Percentiles rank a stretch among this genome's conserved stretches.
phyloP scores from a whole-genome alignment of 2,113 vertebrate species.

The Salvelinus alpinus region DNA sequence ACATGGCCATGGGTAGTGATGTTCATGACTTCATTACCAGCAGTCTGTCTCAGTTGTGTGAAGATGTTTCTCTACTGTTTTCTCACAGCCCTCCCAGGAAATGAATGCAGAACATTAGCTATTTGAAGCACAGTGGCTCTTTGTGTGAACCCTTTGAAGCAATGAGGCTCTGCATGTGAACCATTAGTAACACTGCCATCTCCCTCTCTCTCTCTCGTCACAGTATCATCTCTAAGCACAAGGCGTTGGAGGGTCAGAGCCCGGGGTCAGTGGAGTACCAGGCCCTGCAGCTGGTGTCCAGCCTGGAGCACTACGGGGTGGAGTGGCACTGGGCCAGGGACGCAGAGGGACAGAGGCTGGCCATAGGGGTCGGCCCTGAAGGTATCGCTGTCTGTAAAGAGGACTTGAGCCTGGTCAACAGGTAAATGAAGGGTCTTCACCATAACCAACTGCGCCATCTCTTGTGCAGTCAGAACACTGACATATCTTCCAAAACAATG shows the following conservation, averaged over 20 bases:
- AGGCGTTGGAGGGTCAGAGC: constrained; percentile 84
- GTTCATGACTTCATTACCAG: no score
- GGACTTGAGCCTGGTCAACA: constrained; percentile 89
- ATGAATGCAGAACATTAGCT: no score
- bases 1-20: no score
- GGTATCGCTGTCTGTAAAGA: constrained; percentile 93
- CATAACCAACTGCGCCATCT: no score
- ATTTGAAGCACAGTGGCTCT: no score
- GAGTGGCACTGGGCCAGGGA: constrained; percentile 96
- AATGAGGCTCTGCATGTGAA: no score
- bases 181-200: not conserved
- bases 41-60: no score
- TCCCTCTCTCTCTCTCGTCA: not conserved
- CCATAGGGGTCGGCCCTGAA: constrained; percentile 93
- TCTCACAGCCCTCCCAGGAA: no score
- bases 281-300: constrained; percentile 88
- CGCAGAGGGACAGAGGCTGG: constrained; percentile 83
- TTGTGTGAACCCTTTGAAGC: no score
- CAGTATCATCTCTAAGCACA: constrained; percentile 90
- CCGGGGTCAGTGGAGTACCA: constrained; percentile 91
- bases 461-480: no score
- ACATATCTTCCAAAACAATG: no score
- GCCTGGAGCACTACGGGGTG: constrained; percentile 91
- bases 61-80: no score
- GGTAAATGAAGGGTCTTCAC: constrained; percentile 65